These are phyloP conservation scores for Aplodontia rufa DNA, from an alignment of 2,113 vertebrate species.

Conservation along the genomic window DNA sequence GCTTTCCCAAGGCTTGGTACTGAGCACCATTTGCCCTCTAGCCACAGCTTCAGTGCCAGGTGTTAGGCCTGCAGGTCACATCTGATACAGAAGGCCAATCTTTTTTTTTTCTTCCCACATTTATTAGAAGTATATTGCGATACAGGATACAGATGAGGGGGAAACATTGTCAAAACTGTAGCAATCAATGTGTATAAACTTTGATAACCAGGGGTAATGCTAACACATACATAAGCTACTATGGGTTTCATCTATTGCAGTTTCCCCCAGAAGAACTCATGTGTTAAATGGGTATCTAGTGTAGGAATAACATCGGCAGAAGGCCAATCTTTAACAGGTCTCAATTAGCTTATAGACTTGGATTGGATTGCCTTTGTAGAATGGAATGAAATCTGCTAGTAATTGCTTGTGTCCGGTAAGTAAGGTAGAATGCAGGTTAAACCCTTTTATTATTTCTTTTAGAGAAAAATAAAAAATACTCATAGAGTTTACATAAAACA, in stretches of 20 bases:
- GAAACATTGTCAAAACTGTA: too few relatives aligned
- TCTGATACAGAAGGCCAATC: neutral
- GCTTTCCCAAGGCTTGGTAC: neutral
- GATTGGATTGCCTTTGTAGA: neutral
- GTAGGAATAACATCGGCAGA: too few relatives aligned
- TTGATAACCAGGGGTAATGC: too few relatives aligned
- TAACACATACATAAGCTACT: too few relatives aligned
- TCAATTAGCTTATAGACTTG: neutral
- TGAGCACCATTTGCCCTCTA: neutral
- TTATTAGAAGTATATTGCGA: too few relatives aligned
- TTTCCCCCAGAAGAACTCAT: too few relatives aligned
- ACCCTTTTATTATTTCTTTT: constrained; percentile 1
- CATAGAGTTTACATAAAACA: neutral
- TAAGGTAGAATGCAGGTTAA: neutral
- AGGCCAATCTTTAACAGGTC: neutral
- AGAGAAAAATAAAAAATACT: neutral
- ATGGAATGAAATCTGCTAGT: neutral
- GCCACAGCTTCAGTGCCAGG: neutral
- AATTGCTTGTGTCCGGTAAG: neutral
- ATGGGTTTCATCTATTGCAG: too few relatives aligned
- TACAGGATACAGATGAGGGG: too few relatives aligned
- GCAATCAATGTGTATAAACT: too few relatives aligned
- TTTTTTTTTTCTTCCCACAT: too few relatives aligned
- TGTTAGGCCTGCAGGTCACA: neutral
- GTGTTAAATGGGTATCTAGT: too few relatives aligned